Conservation (phyloP, 53 echinoderm and acorn worm species). For the Holothuria leucospilota region DNA sequence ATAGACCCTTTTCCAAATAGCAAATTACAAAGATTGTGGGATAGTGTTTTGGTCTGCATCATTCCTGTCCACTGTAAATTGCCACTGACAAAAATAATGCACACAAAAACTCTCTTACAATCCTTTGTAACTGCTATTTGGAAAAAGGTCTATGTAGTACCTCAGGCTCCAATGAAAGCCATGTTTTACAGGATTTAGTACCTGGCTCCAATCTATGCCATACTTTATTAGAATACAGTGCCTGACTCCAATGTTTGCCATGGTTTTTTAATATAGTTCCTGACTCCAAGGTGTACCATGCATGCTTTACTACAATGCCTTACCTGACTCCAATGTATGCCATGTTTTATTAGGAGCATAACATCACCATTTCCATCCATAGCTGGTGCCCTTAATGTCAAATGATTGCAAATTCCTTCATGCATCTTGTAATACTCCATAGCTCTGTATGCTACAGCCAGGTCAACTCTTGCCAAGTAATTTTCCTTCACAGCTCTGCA, state of each 20-base stretch:
- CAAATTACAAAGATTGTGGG: no score
- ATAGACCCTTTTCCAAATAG: no score
- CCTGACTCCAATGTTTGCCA: conserved; percentile 94
- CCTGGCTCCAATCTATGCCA: no score
- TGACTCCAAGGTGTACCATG: no score
- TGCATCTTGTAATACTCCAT: conserved; percentile 67
- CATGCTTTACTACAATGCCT: background rate
- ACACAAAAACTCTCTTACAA: no score
- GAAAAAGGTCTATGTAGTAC: no score
- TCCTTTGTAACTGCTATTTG: no score
- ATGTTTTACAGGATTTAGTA: no score
- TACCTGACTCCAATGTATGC: conserved; percentile 96
- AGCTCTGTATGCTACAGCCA: conserved; percentile 82
- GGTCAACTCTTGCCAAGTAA: conserved; percentile 80
- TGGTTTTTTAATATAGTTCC: conserved; percentile 81
- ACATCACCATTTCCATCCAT: conserved; percentile 77
- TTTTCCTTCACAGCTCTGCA: conserved; percentile 56
- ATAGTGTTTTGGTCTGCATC: no score
- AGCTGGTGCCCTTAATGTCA: conserved; percentile 81
- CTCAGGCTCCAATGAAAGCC: no score
- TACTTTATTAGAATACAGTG: background rate
- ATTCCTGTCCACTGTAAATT: no score
- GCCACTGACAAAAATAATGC: no score
- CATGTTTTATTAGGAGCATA: conserved; percentile 85
- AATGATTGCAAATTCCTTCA: conserved; percentile 90